Conservation (phyloP, 2,888 invertebrate genomes). For the Synergus laeviventris region DNA sequence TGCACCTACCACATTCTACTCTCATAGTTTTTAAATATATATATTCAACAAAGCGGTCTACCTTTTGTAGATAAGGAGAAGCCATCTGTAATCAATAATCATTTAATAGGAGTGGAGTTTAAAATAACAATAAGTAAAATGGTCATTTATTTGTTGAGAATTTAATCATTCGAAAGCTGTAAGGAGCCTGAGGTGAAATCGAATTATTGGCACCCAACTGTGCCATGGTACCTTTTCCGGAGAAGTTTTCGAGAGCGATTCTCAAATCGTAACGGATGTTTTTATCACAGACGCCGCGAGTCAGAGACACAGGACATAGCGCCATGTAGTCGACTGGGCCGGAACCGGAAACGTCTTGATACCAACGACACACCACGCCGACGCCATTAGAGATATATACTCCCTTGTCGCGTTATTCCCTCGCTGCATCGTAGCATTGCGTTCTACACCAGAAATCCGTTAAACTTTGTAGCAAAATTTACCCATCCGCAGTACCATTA, state of each 20-base stretch:
- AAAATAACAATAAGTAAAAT: too few relatives aligned
- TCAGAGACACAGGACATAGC: slow-evolving; percentile 8
- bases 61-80: too few relatives aligned
- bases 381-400: slow-evolving; percentile 46
- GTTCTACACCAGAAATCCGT: slow-evolving; percentile 3
- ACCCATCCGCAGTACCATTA: neutral
- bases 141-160: neutral
- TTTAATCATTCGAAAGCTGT: neutral
- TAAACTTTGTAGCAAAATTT: slow-evolving; percentile 9
- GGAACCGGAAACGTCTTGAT: slow-evolving; percentile 46
- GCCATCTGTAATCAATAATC: too few relatives aligned
- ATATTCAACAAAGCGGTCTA: too few relatives aligned
- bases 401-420: slow-evolving; percentile 42
- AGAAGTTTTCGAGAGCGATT: slow-evolving; percentile 40
- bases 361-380: slow-evolving; percentile 42
- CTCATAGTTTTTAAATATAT: too few relatives aligned
- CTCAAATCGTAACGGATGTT: neutral
- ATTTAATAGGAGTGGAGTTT: too few relatives aligned
- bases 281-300: slow-evolving; percentile 1
- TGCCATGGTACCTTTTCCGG: slow-evolving; percentile 40
- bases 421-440: neutral
- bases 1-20: too few relatives aligned
- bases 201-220: neutral
- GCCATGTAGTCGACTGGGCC: slow-evolving; percentile 39
- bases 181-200: neutral